A percentile compares a stretch with the other conserved stretches of the same genome.
Evolutionary conservation across 2,113 vertebrate species (phyloP).

Genomic region (Anolis carolinensis): DNA sequence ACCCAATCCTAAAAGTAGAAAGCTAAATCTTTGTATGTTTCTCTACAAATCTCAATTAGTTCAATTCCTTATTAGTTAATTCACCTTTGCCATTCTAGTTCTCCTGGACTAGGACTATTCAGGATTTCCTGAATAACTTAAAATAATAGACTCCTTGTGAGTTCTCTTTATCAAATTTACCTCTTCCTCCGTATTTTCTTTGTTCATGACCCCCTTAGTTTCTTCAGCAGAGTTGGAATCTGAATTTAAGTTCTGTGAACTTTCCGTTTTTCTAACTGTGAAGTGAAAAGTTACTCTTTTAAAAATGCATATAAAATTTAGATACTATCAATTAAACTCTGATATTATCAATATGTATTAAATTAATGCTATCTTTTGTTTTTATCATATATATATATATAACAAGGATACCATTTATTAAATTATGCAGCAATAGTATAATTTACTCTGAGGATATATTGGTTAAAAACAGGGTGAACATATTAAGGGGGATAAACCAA

Average conservation of each 20-base stretch:
- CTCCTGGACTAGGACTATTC: background rate
- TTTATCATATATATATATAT: background rate
- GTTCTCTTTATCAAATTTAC: constrained; percentile 74
- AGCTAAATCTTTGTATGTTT: background rate
- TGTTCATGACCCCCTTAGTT: constrained; percentile 67
- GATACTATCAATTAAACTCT: background rate
- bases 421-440: background rate
- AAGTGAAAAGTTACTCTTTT: constrained; percentile 32
- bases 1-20: too few species aligned
- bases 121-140: too few species aligned
- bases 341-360: background rate
- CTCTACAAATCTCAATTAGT: background rate
- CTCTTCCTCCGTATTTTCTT: constrained; percentile 79
- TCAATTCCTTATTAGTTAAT: background rate
- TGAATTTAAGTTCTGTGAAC: constrained; percentile 76
- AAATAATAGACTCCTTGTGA: background rate
- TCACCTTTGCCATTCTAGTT: background rate
- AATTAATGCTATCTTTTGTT: background rate
- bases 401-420: background rate
- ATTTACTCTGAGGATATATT: background rate
- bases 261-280: constrained; percentile 85
- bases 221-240: constrained; percentile 79
- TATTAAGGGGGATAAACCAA: background rate
- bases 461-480: too few species aligned
- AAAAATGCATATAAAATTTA: background rate